Evolutionary conservation across 2,113 vertebrate genomes (phyloP), one percentile per base, ranked within the genome.

Genomic region (Corythornis cristatus): DNA sequence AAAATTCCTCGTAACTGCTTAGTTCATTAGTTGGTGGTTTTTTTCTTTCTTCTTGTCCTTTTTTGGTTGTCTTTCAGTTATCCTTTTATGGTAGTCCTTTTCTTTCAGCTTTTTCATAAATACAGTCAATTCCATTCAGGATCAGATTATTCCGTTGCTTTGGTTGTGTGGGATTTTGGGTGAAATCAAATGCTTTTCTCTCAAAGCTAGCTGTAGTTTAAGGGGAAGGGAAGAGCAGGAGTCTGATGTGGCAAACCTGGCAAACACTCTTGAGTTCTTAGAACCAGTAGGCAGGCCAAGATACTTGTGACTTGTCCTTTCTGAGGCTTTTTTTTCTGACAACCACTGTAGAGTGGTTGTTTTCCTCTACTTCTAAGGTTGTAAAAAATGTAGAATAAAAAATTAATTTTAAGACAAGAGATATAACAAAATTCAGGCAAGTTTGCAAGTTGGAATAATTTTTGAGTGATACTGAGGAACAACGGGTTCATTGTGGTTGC

Each of bases 121-220:
- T 65, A 61, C 53, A 66, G 48, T 50, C n/a, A 50, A 9, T 84
- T 96, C 75, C 53, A 51, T 88, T 95, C 79, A 94, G 56, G 20
- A 91, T 91, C 54, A 87, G 84, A 89, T 96, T 51, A 75, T 64
- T 94, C 82, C n/a, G 12, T 88, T 95, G 62, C 88, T 88, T 81
- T 78, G 58, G 56, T 74, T 86, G 35, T 62, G n/a, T 67, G 65
- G 42, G 50, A 35, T 93, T 90, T 84, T 75, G 40, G 16, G 54
- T 88, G 70, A 90, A 86, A 83, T 77, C 11, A 35, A 67, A 19
- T 83, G 42, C 37, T 95, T 77, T 92, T 91, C 61, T 86, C 25
- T 72, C 33, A 53, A 83, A 79, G 35, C 23, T n/a, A 79, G 62
- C 58, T 93, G 61, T 93, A 83, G 53, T 86, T 88, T 26, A 62